These are phyloP conservation scores for Nezara viridula DNA, from an alignment of 2,888 invertebrate species.

Conservation along the genomic window DNA sequence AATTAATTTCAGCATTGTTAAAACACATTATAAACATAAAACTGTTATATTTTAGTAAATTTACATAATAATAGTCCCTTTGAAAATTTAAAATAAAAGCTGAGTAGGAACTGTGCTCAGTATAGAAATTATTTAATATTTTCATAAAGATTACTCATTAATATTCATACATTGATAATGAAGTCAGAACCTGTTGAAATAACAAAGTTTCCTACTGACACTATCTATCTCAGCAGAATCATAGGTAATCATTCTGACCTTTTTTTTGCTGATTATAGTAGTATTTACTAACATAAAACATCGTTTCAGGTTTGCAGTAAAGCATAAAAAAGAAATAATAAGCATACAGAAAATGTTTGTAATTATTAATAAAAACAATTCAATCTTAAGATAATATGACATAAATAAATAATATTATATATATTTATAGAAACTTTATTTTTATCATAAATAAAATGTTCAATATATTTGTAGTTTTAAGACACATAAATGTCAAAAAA, in stretches of 20 bases:
- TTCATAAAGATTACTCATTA: not conserved
- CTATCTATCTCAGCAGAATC: slow-evolving; percentile 37
- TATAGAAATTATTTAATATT: not conserved
- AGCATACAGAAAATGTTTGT: not conserved
- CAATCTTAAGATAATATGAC: too few species aligned
- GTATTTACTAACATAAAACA: slow-evolving; percentile 2
- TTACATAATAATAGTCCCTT: not conserved
- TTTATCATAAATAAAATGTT: too few species aligned
- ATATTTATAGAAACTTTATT: too few species aligned
- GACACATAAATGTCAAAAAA: not conserved
- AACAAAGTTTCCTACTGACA: slow-evolving; percentile 42
- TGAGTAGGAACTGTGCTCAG: not conserved
- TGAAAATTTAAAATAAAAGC: not conserved
- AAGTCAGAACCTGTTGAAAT: not conserved
- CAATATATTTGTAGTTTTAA: too few species aligned
- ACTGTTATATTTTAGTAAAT: not conserved
- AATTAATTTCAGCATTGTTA: not conserved
- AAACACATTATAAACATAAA: too few species aligned
- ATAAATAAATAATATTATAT: too few species aligned
- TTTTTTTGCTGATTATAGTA: slow-evolving; percentile 18
- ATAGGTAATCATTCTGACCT: slow-evolving; percentile 39
- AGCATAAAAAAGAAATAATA: not conserved
- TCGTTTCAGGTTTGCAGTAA: not conserved
- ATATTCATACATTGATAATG: slow-evolving; percentile 1
- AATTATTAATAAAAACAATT: not conserved